A percentile compares a stretch with the other conserved stretches of the same genome.
phyloP scores from a whole-genome alignment of 1,140 invertebrate genomes.

The Zaprionus lachaisei region DNA sequence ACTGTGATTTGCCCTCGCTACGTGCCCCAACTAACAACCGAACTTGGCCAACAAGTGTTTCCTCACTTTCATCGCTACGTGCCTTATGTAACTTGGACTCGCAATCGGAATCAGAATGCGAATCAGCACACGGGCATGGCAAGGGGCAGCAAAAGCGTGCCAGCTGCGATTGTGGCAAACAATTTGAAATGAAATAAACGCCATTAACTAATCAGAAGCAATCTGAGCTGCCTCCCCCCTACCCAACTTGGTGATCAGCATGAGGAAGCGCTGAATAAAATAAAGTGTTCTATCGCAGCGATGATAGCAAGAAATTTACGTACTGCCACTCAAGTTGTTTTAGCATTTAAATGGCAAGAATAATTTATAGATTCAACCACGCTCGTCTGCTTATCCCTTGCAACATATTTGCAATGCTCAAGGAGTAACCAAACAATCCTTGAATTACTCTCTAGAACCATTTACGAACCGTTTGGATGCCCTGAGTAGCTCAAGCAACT shows the following conservation, averaged over 20 bases:
- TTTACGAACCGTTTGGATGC: background rate
- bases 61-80: conserved; percentile 29
- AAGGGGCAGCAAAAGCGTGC: background rate
- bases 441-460: background rate
- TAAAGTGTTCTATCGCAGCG: conserved; percentile 10
- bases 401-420: background rate
- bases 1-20: conserved; percentile 58
- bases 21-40: conserved; percentile 32
- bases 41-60: conserved; percentile 49
- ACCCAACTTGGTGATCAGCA: background rate
- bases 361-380: background rate
- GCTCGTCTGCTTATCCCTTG: background rate
- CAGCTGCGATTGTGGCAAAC: conserved; percentile 55
- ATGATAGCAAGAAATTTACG: conserved; percentile 20
- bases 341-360: background rate
- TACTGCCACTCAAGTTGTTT: conserved; percentile 3
- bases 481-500: background rate
- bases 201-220: conserved; percentile 78
- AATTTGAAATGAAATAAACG: conserved; percentile 71
- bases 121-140: background rate
- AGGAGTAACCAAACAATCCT: background rate
- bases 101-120: conserved; percentile 9
- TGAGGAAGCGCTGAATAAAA: conserved; percentile 11
- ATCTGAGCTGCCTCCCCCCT: background rate
- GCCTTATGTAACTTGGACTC: conserved; percentile 25